Evolutionary conservation across 37 sponge, comb jelly and placozoan genomes (phyloP).

Genomic region (Petrosia ficiformis): DNA sequence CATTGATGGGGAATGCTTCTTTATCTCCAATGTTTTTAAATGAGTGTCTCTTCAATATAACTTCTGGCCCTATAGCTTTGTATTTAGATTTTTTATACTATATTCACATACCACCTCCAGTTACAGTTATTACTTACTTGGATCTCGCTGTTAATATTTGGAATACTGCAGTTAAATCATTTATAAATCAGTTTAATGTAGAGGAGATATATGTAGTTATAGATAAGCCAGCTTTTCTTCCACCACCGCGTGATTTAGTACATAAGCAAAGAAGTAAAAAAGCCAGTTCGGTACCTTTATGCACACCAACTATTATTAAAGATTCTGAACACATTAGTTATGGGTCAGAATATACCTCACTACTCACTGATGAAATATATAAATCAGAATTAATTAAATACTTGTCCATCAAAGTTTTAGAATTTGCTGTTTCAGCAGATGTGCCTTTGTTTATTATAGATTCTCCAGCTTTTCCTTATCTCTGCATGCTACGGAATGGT

Average conservation of each 20-base stretch:
- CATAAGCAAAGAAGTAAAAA: no score
- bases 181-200: background rate
- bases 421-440: background rate
- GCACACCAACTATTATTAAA: no score
- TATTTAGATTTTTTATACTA: slow-evolving; percentile 11
- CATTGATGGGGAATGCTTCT: background rate
- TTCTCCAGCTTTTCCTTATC: background rate
- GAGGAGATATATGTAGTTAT: background rate
- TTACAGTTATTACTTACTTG: background rate
- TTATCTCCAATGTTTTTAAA: background rate
- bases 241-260: slow-evolving; percentile 5
- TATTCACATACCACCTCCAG: slow-evolving; percentile 14
- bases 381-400: background rate
- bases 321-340: no score
- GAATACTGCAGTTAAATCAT: background rate
- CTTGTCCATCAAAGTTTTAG: background rate
- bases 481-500: no score
- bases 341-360: background rate
- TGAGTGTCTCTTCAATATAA: background rate
- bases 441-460: background rate
- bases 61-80: background rate
- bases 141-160: background rate
- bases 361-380: background rate
- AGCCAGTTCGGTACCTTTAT: no score
- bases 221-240: slow-evolving; percentile 17